Evolutionary conservation across 2,888 invertebrate genomes (phyloP), one percentile per base, ranked within the genome.

Genomic region (Dicranocentrus wangi): DNA sequence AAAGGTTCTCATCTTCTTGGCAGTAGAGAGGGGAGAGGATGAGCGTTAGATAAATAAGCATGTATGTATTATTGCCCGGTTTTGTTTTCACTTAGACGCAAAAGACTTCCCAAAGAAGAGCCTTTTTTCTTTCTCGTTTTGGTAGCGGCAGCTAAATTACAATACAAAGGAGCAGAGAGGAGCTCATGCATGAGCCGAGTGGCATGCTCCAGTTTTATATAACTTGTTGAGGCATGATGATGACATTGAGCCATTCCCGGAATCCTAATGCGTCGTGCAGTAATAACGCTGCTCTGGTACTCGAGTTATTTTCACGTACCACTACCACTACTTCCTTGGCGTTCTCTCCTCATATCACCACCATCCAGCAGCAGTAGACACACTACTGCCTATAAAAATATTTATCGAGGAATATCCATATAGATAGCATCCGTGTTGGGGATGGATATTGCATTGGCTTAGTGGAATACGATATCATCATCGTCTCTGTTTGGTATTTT

Each of bases 1-100:
- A n/a, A n/a, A n/a, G n/a, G n/a, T n/a, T n/a, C n/a, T n/a, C n/a
- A n/a, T n/a, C n/a, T n/a, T 63, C 70, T 78, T 78, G 70, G 70
- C 77, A 68, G 51, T 60, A 1, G 63, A 32, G 32, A 32, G n/a
- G n/a, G n/a, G n/a, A n/a, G n/a, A n/a, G n/a, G n/a, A 23, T 65
- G 42, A 61, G 28, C 60, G 66, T 60, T 66, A 75, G 55, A 75
- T 75, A 75, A 75, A 75, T 75, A 75, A 75, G 10, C 32, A 32
- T 51, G 51, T 10, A 32, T 51, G 51, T 63, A 72, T 66, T 75
- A 75, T 75, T 66, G 43, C 68, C 27, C 42, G 75, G 39, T 68
- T 66, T 75, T 75, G 75, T 75, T 75, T 75, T 75, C 75, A 66
- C 66, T 73, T 66, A 28, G 71, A 55, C 39, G 66, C 39, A 39